Base-by-base conservation (phyloP, 2,797 vertebrate species). In the Cuculus canorus region DNA sequence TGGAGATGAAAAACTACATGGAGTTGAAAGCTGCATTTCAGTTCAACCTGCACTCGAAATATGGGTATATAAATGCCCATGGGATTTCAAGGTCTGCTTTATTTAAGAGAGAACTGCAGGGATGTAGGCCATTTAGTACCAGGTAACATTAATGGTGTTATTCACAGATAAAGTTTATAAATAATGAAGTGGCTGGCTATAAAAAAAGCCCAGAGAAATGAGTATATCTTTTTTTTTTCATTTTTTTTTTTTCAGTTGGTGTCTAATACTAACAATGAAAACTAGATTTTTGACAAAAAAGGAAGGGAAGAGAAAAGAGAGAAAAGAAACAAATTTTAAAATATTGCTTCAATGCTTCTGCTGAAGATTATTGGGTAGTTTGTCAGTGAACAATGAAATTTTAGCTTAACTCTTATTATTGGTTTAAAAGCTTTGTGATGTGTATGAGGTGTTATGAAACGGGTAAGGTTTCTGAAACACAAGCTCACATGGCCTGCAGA, bases 151-250 rank as follows among this genome's bases (percentile, higher is more conserved):
- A 50, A 78, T 53, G 43, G 35, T 41, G 71, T 95, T 86, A 77
- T 80, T 93, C 39, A 90, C n/a, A 83, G 32, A 59, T 70, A 15
- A 83, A 81, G 11, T 70, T 92, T 73, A 82, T 89, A 80, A 92
- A 95, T 81, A 91, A 85, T 75, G 61, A 87, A 93, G 22, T 13
- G 37, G 2, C 7, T 32, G 65, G 3, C 5, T 82, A 32, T 57
- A 14, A 87, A 78, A 28, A 37, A 86, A 27, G 23, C 7, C 12
- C 3, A 9, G 50, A 82, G n/a, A 93, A 72, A 47, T 6, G 3
- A 13, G 39, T n/a, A n/a, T n/a, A n/a, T n/a, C n/a, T n/a, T n/a
- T 3, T 53, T 72, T 53, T 52, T 24, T 52, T 84, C 2, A 6
- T 22, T 57, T 84, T 28, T 27, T 45, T 88, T 80, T 68, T 19